phyloP scores from a whole-genome alignment of 1,140 invertebrate species.

The Philopotamus ludificatus region DNA sequence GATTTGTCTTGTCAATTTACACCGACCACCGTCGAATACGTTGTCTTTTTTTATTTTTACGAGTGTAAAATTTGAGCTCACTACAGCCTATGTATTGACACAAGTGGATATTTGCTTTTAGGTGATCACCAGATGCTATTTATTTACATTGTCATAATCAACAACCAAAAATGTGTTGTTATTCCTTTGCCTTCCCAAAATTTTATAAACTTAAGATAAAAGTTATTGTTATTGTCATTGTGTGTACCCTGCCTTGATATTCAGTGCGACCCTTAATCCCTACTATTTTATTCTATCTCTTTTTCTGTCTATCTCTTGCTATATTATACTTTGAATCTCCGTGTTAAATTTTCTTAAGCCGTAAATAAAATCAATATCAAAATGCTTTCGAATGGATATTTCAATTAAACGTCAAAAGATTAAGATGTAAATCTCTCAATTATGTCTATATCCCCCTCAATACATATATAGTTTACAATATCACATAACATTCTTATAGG shows the following conservation, averaged over 20 bases:
- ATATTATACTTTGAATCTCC: not conserved
- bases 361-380: too few species aligned
- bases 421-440: too few species aligned
- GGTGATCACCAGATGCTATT: conserved; percentile 42
- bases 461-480: too few species aligned
- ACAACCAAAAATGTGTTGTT: conserved; percentile 41
- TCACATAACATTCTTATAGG: too few species aligned
- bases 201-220: conserved; percentile 24
- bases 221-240: conserved; percentile 38
- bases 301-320: conserved; percentile 16
- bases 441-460: too few species aligned
- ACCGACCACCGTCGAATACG: too few species aligned
- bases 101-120: conserved; percentile 41
- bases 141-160: conserved; percentile 39
- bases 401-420: too few species aligned
- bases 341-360: not conserved
- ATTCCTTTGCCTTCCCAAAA: conserved; percentile 31
- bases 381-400: too few species aligned
- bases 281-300: conserved; percentile 37
- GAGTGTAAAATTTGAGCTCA: conserved; percentile 13
- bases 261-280: conserved; percentile 32
- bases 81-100: conserved; percentile 27
- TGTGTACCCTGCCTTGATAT: conserved; percentile 39
- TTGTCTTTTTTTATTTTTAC: too few species aligned
- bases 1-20: too few species aligned